Evolutionary conservation across 2,113 vertebrate species (phyloP).

Genomic region (Phycodurus eques): DNA sequence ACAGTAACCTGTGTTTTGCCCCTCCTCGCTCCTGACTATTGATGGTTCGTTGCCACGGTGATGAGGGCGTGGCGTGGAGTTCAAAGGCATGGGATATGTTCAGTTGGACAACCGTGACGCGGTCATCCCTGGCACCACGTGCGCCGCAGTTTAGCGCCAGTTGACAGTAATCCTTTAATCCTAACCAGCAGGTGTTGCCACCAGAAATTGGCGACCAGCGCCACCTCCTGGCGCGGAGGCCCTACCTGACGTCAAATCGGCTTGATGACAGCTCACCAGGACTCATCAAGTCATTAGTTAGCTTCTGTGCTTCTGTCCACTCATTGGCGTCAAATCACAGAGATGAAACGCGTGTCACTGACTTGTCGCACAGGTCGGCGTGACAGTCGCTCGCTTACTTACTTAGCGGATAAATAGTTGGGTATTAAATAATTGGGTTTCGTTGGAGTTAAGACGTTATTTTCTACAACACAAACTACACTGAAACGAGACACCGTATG

Average conservation of each 20-base stretch:
- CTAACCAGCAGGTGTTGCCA: conserved; percentile 24
- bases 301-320: background rate
- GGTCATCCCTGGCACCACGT: conserved; percentile 56
- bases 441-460: too few species aligned
- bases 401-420: background rate
- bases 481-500: too few species aligned
- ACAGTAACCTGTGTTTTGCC: background rate
- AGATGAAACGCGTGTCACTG: background rate
- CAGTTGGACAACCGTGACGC: conserved; percentile 51
- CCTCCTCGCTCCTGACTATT: background rate
- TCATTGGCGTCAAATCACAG: background rate
- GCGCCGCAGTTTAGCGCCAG: conserved; percentile 54
- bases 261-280: background rate
- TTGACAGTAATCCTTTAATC: conserved; percentile 65
- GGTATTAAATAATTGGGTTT: background rate
- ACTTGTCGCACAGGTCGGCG: background rate
- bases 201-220: background rate
- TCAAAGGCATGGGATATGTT: background rate
- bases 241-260: background rate
- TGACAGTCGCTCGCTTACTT: background rate
- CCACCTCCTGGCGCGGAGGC: background rate
- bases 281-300: background rate
- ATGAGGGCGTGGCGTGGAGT: background rate
- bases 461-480: too few species aligned
- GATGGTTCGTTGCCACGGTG: conserved; percentile 9